Evolutionary conservation across 64 coral and sea anemone species (phyloP).

Genomic region (Pachyseris speciosa): DNA sequence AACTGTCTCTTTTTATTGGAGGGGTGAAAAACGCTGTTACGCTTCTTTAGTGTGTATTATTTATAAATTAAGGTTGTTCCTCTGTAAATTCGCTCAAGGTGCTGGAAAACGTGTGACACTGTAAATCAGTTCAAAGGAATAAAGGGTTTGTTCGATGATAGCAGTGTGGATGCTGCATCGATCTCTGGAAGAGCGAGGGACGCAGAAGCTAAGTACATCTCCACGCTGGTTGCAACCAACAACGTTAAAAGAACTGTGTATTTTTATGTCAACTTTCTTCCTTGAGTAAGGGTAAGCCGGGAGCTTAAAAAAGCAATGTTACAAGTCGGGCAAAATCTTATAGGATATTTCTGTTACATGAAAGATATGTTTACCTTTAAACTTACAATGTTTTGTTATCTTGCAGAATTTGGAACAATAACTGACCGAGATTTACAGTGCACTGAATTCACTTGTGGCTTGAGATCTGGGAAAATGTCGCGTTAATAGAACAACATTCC

Average conservation of each 20-base stretch:
- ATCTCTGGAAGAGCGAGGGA: not conserved
- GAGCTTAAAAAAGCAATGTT: not conserved
- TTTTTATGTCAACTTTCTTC: not conserved
- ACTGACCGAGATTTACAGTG: not conserved
- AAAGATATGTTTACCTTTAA: not conserved
- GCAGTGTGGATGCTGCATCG: not conserved
- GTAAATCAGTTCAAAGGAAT: not conserved
- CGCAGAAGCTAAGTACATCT: not conserved
- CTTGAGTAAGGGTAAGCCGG: not conserved
- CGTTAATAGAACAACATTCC: not conserved
- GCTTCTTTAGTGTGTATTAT: not conserved
- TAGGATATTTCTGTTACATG: not conserved
- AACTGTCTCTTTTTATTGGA: not conserved
- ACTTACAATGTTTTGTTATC: not conserved
- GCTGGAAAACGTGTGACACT: not conserved
- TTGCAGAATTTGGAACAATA: not conserved
- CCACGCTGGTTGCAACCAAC: not conserved
- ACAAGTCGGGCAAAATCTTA: not conserved
- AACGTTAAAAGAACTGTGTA: not conserved
- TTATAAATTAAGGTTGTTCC: not conserved
- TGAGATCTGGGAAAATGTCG: not conserved
- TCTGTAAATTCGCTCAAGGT: not conserved
- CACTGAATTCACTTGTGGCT: not conserved
- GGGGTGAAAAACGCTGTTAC: constrained; percentile 9
- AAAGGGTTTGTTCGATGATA: too few relatives aligned